These are phyloP conservation scores for Takifugu flavidus DNA, from an alignment of 2,113 vertebrate genomes.

Conservation along the genomic window DNA sequence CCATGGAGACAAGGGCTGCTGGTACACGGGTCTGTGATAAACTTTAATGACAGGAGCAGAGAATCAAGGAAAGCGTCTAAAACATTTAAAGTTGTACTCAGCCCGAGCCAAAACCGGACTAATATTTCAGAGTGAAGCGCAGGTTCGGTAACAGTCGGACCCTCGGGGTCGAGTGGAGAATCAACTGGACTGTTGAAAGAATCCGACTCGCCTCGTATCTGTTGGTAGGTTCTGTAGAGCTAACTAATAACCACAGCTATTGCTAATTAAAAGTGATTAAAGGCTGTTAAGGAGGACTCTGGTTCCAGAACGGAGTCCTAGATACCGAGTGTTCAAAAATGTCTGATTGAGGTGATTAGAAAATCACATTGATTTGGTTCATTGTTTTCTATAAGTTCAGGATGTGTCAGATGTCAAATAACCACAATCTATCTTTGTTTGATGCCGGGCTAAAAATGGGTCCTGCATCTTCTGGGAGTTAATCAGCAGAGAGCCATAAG, in stretches of 20 bases:
- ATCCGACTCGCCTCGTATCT: too few species aligned
- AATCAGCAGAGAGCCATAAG: constrained; percentile 24
- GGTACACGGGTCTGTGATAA: constrained; percentile 87
- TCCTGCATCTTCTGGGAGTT: constrained; percentile 41
- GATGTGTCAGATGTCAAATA: constrained; percentile 22
- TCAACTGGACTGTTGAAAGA: too few species aligned
- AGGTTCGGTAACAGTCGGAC: constrained; percentile 37
- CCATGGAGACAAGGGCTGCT: constrained; percentile 97
- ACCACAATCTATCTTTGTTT: constrained; percentile 12
- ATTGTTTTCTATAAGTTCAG: too few species aligned
- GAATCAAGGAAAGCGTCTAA: constrained; percentile 31
- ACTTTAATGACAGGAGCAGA: constrained; percentile 72
- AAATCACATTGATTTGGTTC: too few species aligned
- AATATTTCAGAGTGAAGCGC: constrained; percentile 28
- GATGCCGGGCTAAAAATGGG: constrained; percentile 28
- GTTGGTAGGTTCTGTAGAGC: too few species aligned
- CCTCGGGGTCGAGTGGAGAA: background rate
- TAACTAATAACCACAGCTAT: too few species aligned
- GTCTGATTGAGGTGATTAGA: too few species aligned
- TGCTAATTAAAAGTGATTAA: too few species aligned
- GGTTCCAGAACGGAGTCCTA: background rate
- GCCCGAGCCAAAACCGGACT: constrained; percentile 55
- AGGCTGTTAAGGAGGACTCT: too few species aligned
- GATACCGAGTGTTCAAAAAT: background rate
- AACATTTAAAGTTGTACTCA: too few species aligned